phyloP scores from a whole-genome alignment of 2,113 vertebrate genomes.

The Mystacornis crossleyi region DNA sequence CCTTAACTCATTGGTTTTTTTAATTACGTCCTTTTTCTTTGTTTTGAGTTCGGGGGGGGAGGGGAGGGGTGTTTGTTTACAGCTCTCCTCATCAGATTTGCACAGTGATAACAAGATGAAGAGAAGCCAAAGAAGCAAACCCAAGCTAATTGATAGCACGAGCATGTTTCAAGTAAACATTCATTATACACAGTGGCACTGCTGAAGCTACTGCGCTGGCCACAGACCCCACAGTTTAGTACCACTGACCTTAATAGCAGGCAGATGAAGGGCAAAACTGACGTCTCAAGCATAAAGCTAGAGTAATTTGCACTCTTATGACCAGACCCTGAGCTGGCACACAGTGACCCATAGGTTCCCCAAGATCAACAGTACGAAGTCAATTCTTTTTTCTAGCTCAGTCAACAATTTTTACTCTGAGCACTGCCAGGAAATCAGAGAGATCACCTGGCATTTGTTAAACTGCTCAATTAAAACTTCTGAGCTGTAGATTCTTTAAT shows the following conservation, averaged over 20 bases:
- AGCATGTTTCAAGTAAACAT: background rate
- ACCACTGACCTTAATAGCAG: conserved; percentile 23
- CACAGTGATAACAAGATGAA: background rate
- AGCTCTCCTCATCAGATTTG: background rate
- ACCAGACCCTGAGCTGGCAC: background rate
- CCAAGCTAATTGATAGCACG: conserved; percentile 26
- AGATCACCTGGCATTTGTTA: background rate
- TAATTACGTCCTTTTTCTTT: background rate
- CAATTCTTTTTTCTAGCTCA: background rate
- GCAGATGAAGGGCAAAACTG: conserved; percentile 54
- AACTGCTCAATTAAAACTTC: background rate
- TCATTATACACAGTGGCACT: background rate
- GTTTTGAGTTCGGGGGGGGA: background rate
- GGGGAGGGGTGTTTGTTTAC: background rate
- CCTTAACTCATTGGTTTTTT: background rate
- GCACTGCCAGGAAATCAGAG: background rate
- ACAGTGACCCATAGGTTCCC: background rate
- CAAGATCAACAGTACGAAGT: background rate
- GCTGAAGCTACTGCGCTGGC: conserved; percentile 19
- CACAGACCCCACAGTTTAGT: conserved; percentile 27
- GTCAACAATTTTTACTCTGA: background rate
- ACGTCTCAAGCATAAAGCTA: conserved; percentile 28
- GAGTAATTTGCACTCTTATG: conserved; percentile 22
- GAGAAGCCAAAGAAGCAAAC: background rate
- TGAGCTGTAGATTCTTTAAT: background rate